Percentiles rank a stretch among this genome's conserved stretches.
phyloP scores from a whole-genome alignment of 2,113 vertebrate genomes.

The Antechinus flavipes region DNA sequence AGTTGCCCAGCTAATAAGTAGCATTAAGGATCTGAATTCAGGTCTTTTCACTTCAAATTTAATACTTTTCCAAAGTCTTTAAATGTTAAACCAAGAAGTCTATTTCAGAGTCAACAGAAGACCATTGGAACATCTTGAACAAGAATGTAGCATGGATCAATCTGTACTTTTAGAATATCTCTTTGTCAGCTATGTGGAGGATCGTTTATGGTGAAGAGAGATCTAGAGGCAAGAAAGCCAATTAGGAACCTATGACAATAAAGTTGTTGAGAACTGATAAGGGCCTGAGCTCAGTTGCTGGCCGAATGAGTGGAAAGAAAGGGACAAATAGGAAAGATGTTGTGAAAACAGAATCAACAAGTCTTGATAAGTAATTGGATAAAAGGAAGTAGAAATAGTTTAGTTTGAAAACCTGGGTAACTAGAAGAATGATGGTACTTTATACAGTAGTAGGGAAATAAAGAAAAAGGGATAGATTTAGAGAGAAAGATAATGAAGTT shows the following conservation, averaged over 20 bases:
- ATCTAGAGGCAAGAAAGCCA: background rate
- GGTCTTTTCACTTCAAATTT: background rate
- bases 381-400: background rate
- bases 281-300: background rate
- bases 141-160: background rate
- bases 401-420: background rate
- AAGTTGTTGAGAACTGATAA: background rate
- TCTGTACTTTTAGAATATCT: background rate
- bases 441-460: background rate
- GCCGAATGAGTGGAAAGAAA: background rate
- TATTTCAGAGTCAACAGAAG: background rate
- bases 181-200: background rate
- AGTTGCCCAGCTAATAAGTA: background rate
- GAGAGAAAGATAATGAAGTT: background rate
- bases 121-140: background rate
- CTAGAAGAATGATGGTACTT: background rate
- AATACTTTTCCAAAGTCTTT: background rate
- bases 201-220: background rate
- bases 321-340: background rate
- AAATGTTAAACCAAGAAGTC: background rate
- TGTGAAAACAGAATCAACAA: background rate
- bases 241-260: background rate
- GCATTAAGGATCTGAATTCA: background rate
- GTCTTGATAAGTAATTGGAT: background rate
- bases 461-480: background rate